Base-by-base conservation (phyloP, 1,140 invertebrate genomes). In the Drosophila kurseongensis region DNA sequence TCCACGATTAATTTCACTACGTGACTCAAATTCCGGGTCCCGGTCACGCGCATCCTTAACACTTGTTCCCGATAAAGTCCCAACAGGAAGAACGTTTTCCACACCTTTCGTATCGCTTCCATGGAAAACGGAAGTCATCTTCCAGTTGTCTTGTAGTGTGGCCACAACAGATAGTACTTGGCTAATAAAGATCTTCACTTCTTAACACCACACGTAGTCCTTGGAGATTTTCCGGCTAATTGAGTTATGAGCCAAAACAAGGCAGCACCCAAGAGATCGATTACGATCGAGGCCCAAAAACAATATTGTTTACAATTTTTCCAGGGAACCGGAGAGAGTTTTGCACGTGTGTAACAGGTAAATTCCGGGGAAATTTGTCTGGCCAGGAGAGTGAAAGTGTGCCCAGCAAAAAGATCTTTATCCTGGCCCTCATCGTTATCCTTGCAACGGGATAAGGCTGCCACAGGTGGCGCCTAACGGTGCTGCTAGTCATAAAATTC, bases 201-300 rank as follows among this genome's bases (percentile, higher is more conserved):
- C 23, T 52, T 51, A 51, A 23, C 47, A 55, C 41, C 71, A 48
- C 78, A 82, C 76, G 62, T 81, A 76, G 42, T 68, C 40, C 57
- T 58, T 61, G 66, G 48, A 61, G 27, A 47, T 65, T 61, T 77
- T 80, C 78, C 16, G 40, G 54, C 54, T 86, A 86, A 86, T 85
- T 85, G 82, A 85, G 82, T 85, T 85, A 85, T 85, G 82, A 81
- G 82, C 82, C 55, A 78, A 86, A 86, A 84, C 81, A 84, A 84
- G 58, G 32, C 62, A 74, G 44, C 42, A 45, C 40, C 42, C 42
- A 55, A 50, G 71, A 86, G 78, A 81, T 86, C 82, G 82, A 86
- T 86, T 78, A 86, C 75, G 65, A 86, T 86, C 78, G 18, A 58
- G 14, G 29, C 14, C 32, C 48, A 66, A 74, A 74, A 45, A 68